phyloP scores from a whole-genome alignment of 2,113 vertebrate genomes.

The Papio anubis region DNA sequence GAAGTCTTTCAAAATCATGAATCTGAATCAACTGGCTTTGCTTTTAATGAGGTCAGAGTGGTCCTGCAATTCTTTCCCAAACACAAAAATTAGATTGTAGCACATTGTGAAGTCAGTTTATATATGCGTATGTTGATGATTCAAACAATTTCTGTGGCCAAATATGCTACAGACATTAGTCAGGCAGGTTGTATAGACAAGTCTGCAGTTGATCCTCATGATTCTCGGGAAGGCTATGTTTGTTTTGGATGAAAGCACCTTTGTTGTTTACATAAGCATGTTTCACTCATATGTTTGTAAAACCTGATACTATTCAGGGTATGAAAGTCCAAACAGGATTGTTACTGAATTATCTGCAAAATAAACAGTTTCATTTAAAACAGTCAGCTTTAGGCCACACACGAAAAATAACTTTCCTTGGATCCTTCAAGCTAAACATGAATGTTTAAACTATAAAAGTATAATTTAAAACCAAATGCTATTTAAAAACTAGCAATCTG shows the following conservation, averaged over 20 bases:
- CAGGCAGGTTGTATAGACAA: background rate
- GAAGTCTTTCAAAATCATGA: background rate
- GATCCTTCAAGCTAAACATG: slow-evolving; percentile 4
- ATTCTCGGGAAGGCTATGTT: background rate
- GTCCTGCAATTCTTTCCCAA: background rate
- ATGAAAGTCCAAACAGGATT: slow-evolving; percentile 63
- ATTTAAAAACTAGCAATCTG: slow-evolving; percentile 4
- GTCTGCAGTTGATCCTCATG: background rate
- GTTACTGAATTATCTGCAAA: slow-evolving; percentile 57
- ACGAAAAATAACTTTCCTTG: slow-evolving; percentile 5
- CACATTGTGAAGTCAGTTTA: background rate
- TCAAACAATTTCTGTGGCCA: slow-evolving; percentile 53
- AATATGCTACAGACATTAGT: slow-evolving; percentile 23
- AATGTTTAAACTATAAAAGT: slow-evolving; percentile 40
- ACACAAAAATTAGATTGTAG: background rate
- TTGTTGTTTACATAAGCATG: slow-evolving; percentile 50
- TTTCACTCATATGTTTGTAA: slow-evolving; percentile 59
- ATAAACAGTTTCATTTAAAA: slow-evolving; percentile 65
- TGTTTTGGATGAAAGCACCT: background rate
- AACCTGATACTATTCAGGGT: slow-evolving; percentile 52
- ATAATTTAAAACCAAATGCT: background rate
- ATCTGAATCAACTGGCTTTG: background rate
- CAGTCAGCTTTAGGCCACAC: slow-evolving; percentile 64
- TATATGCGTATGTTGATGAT: background rate
- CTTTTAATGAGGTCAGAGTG: background rate